Conservation (phyloP, 2,113 vertebrate species). For the Sprattus sprattus region DNA sequence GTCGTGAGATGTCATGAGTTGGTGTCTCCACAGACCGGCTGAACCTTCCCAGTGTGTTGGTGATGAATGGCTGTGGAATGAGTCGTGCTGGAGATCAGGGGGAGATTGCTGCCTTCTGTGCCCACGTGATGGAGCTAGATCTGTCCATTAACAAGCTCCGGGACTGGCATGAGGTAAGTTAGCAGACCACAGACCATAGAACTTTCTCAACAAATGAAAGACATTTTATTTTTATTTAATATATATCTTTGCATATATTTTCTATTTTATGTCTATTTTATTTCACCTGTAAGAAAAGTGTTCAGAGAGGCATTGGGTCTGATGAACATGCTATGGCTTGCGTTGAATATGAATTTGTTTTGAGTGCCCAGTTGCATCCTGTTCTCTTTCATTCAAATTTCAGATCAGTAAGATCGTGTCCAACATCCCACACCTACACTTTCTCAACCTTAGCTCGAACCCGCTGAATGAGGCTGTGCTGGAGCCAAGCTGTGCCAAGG, state of each 20-base stretch:
- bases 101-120: constrained; percentile 93
- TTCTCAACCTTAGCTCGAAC: constrained; percentile 97
- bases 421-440: constrained; percentile 94
- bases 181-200: neutral
- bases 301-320: too few species aligned
- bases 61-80: constrained; percentile 90
- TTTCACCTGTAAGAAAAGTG: too few species aligned
- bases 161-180: constrained; percentile 90
- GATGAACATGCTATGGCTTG: too few species aligned
- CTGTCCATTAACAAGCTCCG: constrained; percentile 93
- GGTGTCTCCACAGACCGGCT: constrained; percentile 79
- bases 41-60: constrained; percentile 92
- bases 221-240: neutral
- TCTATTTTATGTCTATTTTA: too few species aligned
- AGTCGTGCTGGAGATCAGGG: constrained; percentile 86
- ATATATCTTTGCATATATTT: too few species aligned
- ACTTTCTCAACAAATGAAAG: neutral
- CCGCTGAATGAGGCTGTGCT: constrained; percentile 83
- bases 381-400: constrained; percentile 22
- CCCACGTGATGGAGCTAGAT: constrained; percentile 93
- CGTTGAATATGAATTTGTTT: too few species aligned
- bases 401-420: constrained; percentile 97
- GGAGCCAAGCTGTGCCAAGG: constrained; percentile 79
- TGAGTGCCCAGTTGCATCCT: neutral
- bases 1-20: neutral